Evolutionary conservation across 1,140 invertebrate species (phyloP).

Genomic region (Drosophila ogumai): DNA sequence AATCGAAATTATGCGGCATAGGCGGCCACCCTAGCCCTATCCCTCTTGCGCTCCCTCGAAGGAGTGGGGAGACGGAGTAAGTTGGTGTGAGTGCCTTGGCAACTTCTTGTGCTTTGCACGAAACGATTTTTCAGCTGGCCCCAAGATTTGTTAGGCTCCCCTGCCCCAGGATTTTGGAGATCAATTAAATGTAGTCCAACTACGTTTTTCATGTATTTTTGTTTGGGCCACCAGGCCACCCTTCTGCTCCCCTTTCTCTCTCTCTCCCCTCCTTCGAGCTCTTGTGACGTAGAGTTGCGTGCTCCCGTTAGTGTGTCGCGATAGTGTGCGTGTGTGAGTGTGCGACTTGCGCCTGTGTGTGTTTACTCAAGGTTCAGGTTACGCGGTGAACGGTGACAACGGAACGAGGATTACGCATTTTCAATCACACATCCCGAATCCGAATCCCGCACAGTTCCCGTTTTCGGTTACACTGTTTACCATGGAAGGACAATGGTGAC

Average conservation of each 20-base stretch:
- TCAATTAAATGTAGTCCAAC: conserved; percentile 49
- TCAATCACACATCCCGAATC: conserved; percentile 58
- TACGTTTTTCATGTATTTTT: conserved; percentile 32
- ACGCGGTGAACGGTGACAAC: conserved; percentile 54
- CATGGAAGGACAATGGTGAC: conserved; percentile 53
- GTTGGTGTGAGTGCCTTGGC: conserved; percentile 38
- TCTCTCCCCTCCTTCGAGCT: conserved; percentile 4
- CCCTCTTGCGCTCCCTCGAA: conserved; percentile 8
- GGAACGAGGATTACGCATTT: conserved; percentile 72
- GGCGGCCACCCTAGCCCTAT: conserved; percentile 19
- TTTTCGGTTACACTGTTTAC: conserved; percentile 41
- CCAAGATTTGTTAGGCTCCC: conserved; percentile 31
- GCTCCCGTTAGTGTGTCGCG: conserved; percentile 13
- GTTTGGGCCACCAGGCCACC: conserved; percentile 21
- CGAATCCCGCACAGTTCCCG: conserved; percentile 14
- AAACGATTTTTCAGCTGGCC: conserved; percentile 76
- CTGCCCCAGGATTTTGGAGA: conserved; percentile 6
- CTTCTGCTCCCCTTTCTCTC: neutral
- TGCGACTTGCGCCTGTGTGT: conserved; percentile 46
- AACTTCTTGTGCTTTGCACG: conserved; percentile 76
- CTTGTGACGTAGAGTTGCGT: conserved; percentile 73
- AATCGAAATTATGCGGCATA: conserved; percentile 71
- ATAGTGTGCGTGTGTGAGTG: conserved; percentile 19
- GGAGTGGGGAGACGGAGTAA: conserved; percentile 12
- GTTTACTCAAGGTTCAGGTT: conserved; percentile 82